Percentiles rank a stretch among this genome's conserved stretches.
Conservation (phyloP, 2,113 vertebrate species). For the Apteryx owenii region DNA sequence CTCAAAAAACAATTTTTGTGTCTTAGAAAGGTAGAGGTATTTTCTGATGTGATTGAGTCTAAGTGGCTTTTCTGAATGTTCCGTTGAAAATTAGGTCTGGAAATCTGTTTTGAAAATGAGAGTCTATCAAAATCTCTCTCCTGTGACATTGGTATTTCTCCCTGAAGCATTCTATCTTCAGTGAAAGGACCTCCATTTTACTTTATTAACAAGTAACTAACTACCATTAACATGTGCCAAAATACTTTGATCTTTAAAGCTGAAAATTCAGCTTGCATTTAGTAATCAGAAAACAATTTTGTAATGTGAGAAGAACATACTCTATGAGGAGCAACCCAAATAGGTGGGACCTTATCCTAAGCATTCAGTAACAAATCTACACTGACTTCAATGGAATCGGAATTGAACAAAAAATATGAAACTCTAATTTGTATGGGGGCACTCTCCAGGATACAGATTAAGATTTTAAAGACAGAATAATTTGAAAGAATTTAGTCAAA, state of each 20-base stretch:
- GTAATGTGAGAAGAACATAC: not conserved
- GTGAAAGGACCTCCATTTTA: not conserved
- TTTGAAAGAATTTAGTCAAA: not conserved
- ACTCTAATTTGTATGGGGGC: not conserved
- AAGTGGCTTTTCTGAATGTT: not conserved
- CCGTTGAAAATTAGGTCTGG: not conserved
- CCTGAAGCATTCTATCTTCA: not conserved
- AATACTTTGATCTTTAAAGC: not conserved
- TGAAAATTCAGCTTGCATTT: not conserved
- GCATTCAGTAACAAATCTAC: not conserved
- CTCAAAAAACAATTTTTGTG: not conserved
- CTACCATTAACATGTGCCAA: not conserved
- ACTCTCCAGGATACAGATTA: not conserved
- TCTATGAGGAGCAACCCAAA: not conserved
- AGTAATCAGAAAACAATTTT: not conserved
- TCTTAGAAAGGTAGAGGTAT: not conserved
- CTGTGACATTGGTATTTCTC: not conserved
- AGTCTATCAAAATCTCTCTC: not conserved
- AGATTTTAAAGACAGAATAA: not conserved
- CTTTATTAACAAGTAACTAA: not conserved
- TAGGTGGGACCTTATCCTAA: not conserved
- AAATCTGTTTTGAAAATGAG: slow-evolving; percentile 35
- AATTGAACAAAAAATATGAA: not conserved
- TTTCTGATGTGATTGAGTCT: not conserved
- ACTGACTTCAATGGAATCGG: not conserved